phyloP scores from a whole-genome alignment of 2,888 invertebrate genomes.

The Lasiommata megera region DNA sequence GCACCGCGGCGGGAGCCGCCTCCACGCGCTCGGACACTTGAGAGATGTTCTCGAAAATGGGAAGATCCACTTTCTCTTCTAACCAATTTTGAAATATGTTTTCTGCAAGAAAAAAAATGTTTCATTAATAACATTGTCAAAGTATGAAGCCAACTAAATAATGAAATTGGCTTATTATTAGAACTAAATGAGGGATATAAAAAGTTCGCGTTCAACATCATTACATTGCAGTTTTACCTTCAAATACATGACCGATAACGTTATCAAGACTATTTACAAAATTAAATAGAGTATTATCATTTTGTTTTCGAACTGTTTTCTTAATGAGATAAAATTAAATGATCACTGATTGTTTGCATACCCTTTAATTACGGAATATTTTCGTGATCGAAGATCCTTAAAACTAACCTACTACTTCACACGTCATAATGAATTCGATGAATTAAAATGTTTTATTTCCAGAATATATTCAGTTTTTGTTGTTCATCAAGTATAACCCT shows the following conservation, averaged over 20 bases:
- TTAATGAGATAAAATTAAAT: neutral
- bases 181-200: too few species aligned
- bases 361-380: neutral
- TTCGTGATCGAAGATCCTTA: too few species aligned
- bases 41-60: slow-evolving; percentile 84
- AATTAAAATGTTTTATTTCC: too few species aligned
- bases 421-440: too few species aligned
- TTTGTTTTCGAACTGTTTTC: neutral
- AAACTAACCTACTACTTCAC: too few species aligned
- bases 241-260: slow-evolving; percentile 1
- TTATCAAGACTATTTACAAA: neutral
- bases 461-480: too few species aligned
- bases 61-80: slow-evolving; percentile 86
- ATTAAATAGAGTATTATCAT: slow-evolving; percentile 1
- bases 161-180: too few species aligned
- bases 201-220: neutral
- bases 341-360: neutral
- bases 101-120: slow-evolving; percentile 53
- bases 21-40: slow-evolving; percentile 63
- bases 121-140: neutral
- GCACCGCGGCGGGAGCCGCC: slow-evolving; percentile 37
- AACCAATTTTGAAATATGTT: slow-evolving; percentile 85
- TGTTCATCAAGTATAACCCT: too few species aligned
- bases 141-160: neutral
- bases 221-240: neutral